Evolutionary conservation across 2,113 vertebrate genomes (phyloP).

Genomic region (Amazona vittata): DNA sequence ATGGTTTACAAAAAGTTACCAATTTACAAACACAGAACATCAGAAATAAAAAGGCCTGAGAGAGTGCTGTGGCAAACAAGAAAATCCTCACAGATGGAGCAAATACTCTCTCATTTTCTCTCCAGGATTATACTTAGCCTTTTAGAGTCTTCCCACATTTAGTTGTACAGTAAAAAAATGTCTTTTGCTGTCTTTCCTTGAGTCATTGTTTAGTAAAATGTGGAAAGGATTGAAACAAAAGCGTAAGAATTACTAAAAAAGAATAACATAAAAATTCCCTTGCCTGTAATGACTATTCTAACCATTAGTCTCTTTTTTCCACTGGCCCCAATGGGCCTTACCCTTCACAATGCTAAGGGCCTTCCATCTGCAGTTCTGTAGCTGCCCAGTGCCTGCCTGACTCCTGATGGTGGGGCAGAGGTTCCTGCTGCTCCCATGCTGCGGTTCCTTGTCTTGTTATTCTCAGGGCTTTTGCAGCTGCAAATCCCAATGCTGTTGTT

Average conservation of each 20-base stretch:
- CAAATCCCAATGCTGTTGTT: fast-evolving
- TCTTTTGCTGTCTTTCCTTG: background rate
- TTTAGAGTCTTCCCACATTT: conserved; percentile 15
- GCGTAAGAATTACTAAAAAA: background rate
- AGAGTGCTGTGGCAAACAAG: background rate
- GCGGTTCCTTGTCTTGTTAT: too few species aligned
- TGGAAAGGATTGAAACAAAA: background rate
- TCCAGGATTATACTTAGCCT: background rate
- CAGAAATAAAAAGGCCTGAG: background rate
- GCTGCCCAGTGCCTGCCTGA: background rate
- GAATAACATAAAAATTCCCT: background rate
- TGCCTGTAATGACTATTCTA: background rate
- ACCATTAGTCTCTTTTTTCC: background rate
- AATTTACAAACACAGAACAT: background rate
- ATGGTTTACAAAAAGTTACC: background rate
- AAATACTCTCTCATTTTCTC: background rate
- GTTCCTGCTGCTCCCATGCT: background rate
- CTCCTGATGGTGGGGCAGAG: background rate
- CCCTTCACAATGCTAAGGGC: background rate
- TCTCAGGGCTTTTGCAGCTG: background rate
- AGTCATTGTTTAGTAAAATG: background rate
- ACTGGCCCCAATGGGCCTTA: fast-evolving
- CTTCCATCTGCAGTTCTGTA: background rate
- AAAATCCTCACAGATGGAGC: conserved; percentile 46
- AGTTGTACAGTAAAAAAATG: conserved; percentile 21